Evolutionary conservation across 1,140 invertebrate genomes (phyloP), one percentile per base, ranked within the genome.

Genomic region (Ladona fulva): DNA sequence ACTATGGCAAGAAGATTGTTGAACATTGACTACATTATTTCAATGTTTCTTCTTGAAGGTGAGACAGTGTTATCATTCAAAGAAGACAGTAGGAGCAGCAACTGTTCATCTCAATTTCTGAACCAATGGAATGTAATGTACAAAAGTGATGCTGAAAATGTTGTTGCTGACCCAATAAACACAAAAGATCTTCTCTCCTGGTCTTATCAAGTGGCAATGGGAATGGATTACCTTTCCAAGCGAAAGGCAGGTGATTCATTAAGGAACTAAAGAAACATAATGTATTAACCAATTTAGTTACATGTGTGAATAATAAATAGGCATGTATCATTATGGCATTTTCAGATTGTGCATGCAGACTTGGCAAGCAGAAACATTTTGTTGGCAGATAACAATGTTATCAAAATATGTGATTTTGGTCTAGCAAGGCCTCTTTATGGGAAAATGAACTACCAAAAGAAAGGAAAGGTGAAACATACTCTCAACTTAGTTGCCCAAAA

Each of bases 321-420:
- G 42, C 76, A 24, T 74, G 73, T 78, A 16, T n/a, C 74, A 79
- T 59, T 78, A 80, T 84, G 42, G 79, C 86, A 84, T 87, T 78
- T 79, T 19, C 42, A 85, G 84, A 79, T 85, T 0, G 81, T 86
- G 22, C 88, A 89, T 81, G 83, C 88, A 73, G 88, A 89, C 80
- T 82, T 89, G 74, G 88, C 88, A 6, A 86, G 87, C 12, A 81
- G 88, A 78, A 89, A 89, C 81, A 83, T 89, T 19, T 80, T 89
- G 24, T 80, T 89, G n/a, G 84, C 84, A 24, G 82, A 84, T 44
- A 82, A 87, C 78, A 87, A 88, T 78, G 82, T 87, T 16, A 85
- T 85, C 3, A 87, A 87, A 80, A 84, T 87, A 16, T 84, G 83
- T 76, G 89, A 89, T 81, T 89, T 89, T 82, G 88, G 88, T 6